Evolutionary conservation across 2,113 vertebrate species (phyloP).

Genomic region (Anarhynchus alexandrinus): DNA sequence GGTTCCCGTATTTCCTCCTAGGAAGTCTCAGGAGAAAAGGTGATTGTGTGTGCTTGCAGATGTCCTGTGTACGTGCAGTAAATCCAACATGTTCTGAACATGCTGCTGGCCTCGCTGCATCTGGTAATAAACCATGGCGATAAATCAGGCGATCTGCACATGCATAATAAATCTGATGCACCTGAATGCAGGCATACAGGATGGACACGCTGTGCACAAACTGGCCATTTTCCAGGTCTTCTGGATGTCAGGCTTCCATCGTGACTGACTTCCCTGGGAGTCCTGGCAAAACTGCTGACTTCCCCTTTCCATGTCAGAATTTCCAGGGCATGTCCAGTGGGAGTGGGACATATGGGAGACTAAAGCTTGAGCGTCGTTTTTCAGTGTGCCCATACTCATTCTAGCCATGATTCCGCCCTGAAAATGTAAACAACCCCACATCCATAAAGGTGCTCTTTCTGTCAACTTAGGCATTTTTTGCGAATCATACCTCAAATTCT

Average conservation of each 20-base stretch:
- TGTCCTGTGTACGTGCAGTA: background rate
- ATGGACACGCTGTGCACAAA: conserved; percentile 35
- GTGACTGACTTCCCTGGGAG: background rate
- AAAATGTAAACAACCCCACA: background rate
- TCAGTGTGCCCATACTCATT: background rate
- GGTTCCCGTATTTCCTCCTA: background rate
- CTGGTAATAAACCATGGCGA: conserved; percentile 47
- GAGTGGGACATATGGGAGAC: background rate
- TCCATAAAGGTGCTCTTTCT: background rate
- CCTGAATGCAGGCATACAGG: conserved; percentile 18
- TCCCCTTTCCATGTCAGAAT: background rate
- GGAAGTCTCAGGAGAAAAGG: background rate
- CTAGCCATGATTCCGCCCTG: background rate
- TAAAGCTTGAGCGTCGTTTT: background rate
- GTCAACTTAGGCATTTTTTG: background rate
- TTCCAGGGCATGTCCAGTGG: background rate
- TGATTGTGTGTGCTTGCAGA: background rate
- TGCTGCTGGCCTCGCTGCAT: conserved; percentile 7
- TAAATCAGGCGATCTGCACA: conserved; percentile 47
- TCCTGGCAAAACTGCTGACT: background rate
- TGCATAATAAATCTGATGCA: conserved; percentile 44
- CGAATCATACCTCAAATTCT: background rate
- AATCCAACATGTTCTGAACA: conserved; percentile 25
- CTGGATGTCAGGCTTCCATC: conserved; percentile 21
- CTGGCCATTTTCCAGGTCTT: conserved; percentile 24